phyloP scores from a whole-genome alignment of 2,888 invertebrate genomes.

The Chaetoderma sp. region DNA sequence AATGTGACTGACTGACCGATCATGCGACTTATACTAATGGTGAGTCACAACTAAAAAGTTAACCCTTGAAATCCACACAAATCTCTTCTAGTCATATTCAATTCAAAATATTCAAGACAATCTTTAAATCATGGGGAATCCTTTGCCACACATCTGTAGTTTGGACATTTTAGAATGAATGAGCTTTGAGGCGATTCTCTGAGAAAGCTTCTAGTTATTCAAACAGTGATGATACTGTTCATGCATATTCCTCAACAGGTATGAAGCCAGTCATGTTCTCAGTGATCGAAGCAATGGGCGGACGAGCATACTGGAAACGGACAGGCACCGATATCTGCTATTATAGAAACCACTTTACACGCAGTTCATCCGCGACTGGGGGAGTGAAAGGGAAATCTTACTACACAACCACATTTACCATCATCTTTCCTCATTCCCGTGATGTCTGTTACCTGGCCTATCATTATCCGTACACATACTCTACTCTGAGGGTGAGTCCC shows the following conservation, averaged over 20 bases:
- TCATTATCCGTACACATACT: slow-evolving; percentile 88
- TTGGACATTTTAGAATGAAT: too few relatives aligned
- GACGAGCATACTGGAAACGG: slow-evolving; percentile 77
- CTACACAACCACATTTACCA: slow-evolving; percentile 83
- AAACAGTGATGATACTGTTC: too few relatives aligned
- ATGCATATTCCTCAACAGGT: slow-evolving; percentile 72
- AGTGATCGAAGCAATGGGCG: slow-evolving; percentile 77
- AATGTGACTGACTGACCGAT: too few relatives aligned
- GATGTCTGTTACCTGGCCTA: slow-evolving; percentile 89
- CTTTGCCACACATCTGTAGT: too few relatives aligned
- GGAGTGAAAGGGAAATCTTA: slow-evolving; percentile 73
- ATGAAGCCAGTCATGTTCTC: slow-evolving; percentile 91
- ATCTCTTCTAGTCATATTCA: too few relatives aligned
- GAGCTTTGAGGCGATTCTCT: too few relatives aligned
- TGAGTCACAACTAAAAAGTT: too few relatives aligned
- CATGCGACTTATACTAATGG: too few relatives aligned
- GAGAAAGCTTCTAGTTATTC: too few relatives aligned
- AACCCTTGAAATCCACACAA: too few relatives aligned
- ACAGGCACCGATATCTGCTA: slow-evolving; percentile 84
- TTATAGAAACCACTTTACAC: slow-evolving; percentile 77
- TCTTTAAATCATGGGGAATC: too few relatives aligned
- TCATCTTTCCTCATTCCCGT: slow-evolving; percentile 80
- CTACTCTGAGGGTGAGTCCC: slow-evolving; percentile 77
- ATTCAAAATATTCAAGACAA: too few relatives aligned
- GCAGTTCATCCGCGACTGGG: slow-evolving; percentile 65